phyloP scores from a whole-genome alignment of 1,140 invertebrate species.

The Drosophila simulans region DNA sequence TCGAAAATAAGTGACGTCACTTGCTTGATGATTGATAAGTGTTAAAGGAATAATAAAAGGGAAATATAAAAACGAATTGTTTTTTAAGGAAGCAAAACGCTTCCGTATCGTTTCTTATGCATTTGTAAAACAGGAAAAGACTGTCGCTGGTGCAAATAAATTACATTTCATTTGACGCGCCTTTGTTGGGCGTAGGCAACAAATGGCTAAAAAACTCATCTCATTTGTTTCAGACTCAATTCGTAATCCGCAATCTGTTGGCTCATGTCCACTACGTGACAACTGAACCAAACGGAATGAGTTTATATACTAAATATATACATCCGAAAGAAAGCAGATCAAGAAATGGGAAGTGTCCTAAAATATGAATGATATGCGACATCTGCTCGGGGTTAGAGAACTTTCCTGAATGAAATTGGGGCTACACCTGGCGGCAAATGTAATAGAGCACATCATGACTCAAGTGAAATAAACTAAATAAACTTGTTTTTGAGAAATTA shows the following conservation, averaged over 20 bases:
- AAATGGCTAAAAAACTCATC: constrained; percentile 21
- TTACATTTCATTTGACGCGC: constrained; percentile 41
- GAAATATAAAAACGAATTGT: constrained; percentile 27
- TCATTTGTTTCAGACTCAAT: constrained; percentile 12
- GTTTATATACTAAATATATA: constrained; percentile 3
- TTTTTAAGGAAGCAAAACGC: constrained; percentile 40
- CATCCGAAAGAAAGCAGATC: constrained; percentile 10
- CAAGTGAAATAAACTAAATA: constrained; percentile 1
- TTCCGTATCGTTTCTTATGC: constrained; percentile 31
- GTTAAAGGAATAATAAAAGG: constrained; percentile 9
- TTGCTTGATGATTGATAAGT: constrained; percentile 46
- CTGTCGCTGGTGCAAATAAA: constrained; percentile 33
- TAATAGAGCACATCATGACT: constrained; percentile 8
- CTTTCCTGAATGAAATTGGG: constrained; percentile 15
- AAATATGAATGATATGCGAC: constrained; percentile 39
- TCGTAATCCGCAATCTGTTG: constrained; percentile 35
- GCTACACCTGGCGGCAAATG: constrained; percentile 19
- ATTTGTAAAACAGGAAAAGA: constrained; percentile 38
- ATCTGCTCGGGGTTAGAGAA: constrained; percentile 41
- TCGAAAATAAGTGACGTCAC: constrained; percentile 32
- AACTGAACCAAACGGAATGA: constrained; percentile 29
- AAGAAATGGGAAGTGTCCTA: constrained; percentile 38
- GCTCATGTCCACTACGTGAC: constrained; percentile 31
- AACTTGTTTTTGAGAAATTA: not conserved
- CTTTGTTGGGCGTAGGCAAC: constrained; percentile 30